Percentiles rank a stretch among this genome's conserved stretches.
These are phyloP conservation scores for Chiloscyllium plagiosum DNA, from an alignment of 2,113 vertebrate genomes.

Conservation along the genomic window DNA sequence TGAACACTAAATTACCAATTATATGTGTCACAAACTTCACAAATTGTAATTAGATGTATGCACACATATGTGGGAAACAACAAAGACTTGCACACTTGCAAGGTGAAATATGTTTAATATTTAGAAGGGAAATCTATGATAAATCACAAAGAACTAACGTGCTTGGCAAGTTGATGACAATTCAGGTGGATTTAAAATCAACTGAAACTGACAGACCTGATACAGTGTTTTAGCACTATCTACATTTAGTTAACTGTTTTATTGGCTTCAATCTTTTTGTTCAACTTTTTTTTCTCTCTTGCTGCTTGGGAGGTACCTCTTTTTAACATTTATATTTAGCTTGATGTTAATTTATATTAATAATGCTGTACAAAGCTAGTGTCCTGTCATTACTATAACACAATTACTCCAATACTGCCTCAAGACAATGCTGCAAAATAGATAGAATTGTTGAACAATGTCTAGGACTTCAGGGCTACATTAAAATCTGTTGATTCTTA, in stretches of 20 bases:
- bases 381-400: neutral
- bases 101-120: neutral
- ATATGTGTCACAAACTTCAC: neutral
- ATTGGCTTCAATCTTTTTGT: neutral
- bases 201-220: neutral
- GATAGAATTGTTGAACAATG: neutral
- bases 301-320: neutral
- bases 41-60: neutral
- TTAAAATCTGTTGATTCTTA: slow-evolving; percentile 2
- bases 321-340: neutral
- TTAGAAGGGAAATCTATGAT: neutral
- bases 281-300: neutral
- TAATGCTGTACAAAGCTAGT: neutral
- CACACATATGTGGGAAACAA: neutral
- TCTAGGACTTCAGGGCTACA: neutral
- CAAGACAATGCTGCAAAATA: neutral
- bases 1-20: neutral
- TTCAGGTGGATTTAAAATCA: neutral
- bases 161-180: neutral
- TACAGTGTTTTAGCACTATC: neutral
- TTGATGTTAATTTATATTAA: neutral
- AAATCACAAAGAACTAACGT: neutral
- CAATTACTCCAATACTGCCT: neutral
- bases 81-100: neutral
- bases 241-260: neutral